Conservation (phyloP, 2,888 invertebrate species). For the Allacma fusca region DNA sequence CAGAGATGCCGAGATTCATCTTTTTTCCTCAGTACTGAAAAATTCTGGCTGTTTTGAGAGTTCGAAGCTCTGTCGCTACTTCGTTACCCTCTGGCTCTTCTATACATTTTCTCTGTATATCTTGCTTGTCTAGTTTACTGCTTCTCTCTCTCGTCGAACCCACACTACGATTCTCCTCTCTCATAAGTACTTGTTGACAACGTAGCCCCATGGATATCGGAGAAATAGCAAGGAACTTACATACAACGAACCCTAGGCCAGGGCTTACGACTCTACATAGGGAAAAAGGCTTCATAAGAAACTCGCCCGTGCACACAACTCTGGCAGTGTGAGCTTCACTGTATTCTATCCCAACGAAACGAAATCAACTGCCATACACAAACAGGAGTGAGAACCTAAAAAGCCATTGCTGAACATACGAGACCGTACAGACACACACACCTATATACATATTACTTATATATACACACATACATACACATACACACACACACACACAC, state of each 20-base stretch:
- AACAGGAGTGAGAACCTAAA: not conserved
- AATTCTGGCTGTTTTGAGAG: slow-evolving; percentile 12
- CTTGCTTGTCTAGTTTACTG: not conserved
- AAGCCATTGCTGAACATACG: not conserved
- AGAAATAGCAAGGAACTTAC: slow-evolving; percentile 9
- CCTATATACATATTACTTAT: too few species aligned
- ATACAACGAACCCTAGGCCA: not conserved
- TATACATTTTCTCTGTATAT: not conserved
- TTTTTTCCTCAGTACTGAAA: slow-evolving; percentile 18
- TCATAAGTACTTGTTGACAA: slow-evolving; percentile 25
- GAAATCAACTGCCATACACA: slow-evolving; percentile 16
- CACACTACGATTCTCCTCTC: slow-evolving; percentile 6
- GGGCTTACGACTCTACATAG: not conserved
- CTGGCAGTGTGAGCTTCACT: not conserved
- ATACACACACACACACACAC: too few species aligned
- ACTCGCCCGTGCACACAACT: slow-evolving; percentile 7
- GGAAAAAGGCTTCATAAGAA: not conserved
- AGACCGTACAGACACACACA: too few species aligned
- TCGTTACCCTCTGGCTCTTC: slow-evolving; percentile 23
- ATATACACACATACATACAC: too few species aligned
- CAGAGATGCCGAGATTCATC: slow-evolving; percentile 36
- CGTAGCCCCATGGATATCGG: slow-evolving; percentile 24
- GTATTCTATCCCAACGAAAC: not conserved
- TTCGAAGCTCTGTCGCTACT: slow-evolving; percentile 27
- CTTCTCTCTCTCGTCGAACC: not conserved